phyloP scores from a whole-genome alignment of 2,113 vertebrate genomes.

The Donacobius atricapilla region DNA sequence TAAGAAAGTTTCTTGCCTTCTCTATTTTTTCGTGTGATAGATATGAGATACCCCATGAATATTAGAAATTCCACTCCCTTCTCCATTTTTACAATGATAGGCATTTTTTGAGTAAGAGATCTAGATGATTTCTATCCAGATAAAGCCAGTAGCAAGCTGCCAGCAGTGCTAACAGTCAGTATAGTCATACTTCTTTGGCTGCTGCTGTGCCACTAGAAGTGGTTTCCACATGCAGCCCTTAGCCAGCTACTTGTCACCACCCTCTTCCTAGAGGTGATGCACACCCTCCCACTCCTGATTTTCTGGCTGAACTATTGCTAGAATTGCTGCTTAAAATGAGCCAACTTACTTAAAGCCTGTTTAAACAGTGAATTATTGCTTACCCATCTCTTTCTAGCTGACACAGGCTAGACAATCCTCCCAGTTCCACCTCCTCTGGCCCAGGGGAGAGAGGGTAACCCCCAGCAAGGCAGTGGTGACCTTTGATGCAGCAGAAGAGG shows the following conservation, averaged over 20 bases:
- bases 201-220: background rate
- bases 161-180: background rate
- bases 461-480: background rate
- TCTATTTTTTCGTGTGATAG: background rate
- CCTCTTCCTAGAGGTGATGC: slow-evolving; percentile 38
- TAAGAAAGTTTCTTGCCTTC: background rate
- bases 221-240: background rate
- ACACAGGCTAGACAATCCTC: background rate
- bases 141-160: background rate
- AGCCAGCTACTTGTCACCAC: slow-evolving; percentile 61
- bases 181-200: background rate
- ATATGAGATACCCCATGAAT: background rate
- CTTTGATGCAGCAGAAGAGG: background rate
- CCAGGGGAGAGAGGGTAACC: background rate
- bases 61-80: background rate
- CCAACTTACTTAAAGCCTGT: background rate
- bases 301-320: slow-evolving; percentile 36
- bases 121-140: background rate
- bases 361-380: background rate
- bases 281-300: slow-evolving; percentile 3
- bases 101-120: background rate
- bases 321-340: slow-evolving; percentile 5
- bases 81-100: background rate
- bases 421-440: background rate
- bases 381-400: background rate